Conservation (phyloP, 1,140 invertebrate species). For the Ceratina australensis region DNA sequence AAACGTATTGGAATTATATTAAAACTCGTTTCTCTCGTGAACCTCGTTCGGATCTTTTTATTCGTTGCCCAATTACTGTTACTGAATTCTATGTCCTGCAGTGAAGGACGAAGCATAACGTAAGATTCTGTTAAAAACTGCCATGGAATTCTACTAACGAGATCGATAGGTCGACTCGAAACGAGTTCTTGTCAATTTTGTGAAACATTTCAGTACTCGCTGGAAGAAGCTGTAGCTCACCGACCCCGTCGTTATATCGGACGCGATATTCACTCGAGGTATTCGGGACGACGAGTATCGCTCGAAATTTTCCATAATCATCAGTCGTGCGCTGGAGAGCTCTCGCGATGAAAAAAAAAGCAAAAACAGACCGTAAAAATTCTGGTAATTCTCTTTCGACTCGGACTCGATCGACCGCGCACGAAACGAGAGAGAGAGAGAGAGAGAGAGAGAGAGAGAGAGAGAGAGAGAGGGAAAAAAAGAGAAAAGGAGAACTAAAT, state of each 20-base stretch:
- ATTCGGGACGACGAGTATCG: not conserved
- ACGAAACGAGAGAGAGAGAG: not conserved
- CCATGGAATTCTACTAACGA: no score
- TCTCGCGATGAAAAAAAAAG: not conserved
- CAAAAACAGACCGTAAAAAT: not conserved
- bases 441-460: not conserved
- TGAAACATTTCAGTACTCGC: no score
- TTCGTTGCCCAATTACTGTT: no score
- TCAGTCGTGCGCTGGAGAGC: not conserved
- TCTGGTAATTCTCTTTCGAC: not conserved
- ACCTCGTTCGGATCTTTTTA: no score
- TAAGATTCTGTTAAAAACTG: no score
- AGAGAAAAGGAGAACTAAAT: not conserved
- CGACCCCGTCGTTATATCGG: not conserved
- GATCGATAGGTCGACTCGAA: no score
- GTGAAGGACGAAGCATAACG: no score
- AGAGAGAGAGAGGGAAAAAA: not conserved
- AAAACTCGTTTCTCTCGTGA: no score
- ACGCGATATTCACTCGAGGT: not conserved
- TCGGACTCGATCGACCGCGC: not conserved
- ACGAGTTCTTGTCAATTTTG: no score
- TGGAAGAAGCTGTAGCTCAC: no score
- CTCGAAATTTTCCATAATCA: not conserved
- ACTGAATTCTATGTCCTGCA: no score
- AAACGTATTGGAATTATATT: no score